Base-by-base conservation (phyloP, 2,888 invertebrate species). In the Odontomyia ornata region DNA sequence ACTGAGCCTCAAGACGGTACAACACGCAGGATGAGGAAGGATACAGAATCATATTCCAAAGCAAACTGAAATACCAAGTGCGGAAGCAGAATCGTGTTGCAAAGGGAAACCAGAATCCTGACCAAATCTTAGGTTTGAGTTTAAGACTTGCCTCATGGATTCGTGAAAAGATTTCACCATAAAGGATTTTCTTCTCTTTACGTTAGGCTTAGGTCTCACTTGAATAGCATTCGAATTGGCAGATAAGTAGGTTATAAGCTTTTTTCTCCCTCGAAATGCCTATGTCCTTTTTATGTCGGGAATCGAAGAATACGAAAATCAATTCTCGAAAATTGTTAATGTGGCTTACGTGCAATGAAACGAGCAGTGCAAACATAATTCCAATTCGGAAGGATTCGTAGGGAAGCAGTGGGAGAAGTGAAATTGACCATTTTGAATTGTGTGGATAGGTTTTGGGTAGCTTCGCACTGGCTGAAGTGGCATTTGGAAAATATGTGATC, bases 151-250 rank as follows among this genome's bases (percentile, higher is more conserved):
- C 25, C 18, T 36, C 46, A n/a, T 46, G 47, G 47, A 25, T 47
- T 47, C 47, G 47, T 25, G 69, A 25, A 27, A 69, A 69, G 69
- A 47, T 47, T 69, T 69, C 27, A 7, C 13, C 69, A 47, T 69
- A 30, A 69, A 46, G 47, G 69, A 69, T 46, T 69, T 46, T 21
- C 60, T 21, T 3, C 36, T 36, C 36, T 36, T 36, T 36, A 36
- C 36, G 36, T 36, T 36, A 52, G 36, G 65, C 65, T 65, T 65
- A 30, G 18, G 47, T 46, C 47, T 36, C 60, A 72, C 77, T 72
- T 57, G 77, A 77, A 72, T 71, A 15, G 77, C 71, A 77, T 77
- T 72, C 72, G 72, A 77, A 77, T 77, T 72, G 77, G 46, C 72
- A 28, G 72, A 77, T 77, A 77, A 77, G 72, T 72, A 77, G 62